Evolutionary conservation across 2,797 vertebrate genomes (phyloP).

Genomic region (Argentina silus): DNA sequence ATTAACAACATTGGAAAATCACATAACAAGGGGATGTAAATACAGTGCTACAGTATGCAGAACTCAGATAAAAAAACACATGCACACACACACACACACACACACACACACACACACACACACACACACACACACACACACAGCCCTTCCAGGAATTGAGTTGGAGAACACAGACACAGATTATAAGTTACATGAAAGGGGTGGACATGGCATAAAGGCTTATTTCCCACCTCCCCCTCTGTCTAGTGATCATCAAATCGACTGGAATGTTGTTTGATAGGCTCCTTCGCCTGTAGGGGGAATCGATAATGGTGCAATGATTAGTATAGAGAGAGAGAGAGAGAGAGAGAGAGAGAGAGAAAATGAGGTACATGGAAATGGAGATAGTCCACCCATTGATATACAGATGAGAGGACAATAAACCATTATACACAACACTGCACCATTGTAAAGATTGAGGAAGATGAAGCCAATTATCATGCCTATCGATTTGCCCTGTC

Average conservation of each 20-base stretch:
- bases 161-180: neutral
- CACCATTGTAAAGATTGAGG: conserved; percentile 64
- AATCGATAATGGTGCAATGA: conserved; percentile 68
- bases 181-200: neutral
- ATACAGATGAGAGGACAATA: conserved; percentile 63
- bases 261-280: conserved; percentile 66
- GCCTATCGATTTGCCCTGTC: conserved; percentile 67
- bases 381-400: conserved; percentile 50
- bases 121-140: neutral
- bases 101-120: neutral
- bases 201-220: conserved; percentile 44
- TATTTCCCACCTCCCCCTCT: conserved; percentile 47
- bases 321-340: conserved; percentile 39
- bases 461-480: conserved; percentile 71
- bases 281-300: conserved; percentile 54
- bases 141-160: neutral
- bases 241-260: conserved; percentile 66
- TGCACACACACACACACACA: neutral
- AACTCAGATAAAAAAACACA: neutral
- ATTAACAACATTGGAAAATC: neutral
- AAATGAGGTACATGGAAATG: conserved; percentile 52
- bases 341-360: conserved; percentile 12
- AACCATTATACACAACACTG: conserved; percentile 73
- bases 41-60: neutral
- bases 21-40: neutral